Conservation (phyloP, 2,797 vertebrate genomes). For the Syngnathus rostellatus region DNA sequence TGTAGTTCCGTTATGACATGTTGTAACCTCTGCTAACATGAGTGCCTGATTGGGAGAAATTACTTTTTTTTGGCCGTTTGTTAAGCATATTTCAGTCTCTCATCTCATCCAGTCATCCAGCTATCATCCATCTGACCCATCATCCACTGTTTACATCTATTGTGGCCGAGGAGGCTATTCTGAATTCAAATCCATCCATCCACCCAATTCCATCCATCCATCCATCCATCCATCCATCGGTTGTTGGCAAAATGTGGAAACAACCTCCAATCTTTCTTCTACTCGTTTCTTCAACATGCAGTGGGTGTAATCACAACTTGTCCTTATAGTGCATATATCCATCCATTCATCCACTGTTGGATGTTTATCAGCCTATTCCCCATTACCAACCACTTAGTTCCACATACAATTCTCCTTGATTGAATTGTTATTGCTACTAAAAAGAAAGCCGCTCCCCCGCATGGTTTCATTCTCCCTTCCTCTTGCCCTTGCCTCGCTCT, state of each 20-base stretch:
- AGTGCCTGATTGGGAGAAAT: slow-evolving; percentile 35
- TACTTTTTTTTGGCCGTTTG: slow-evolving; percentile 18
- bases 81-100: background rate
- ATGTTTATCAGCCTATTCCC: slow-evolving; percentile 42
- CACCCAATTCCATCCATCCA: background rate
- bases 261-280: background rate
- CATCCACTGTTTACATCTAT: background rate
- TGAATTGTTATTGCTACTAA: slow-evolving; percentile 63
- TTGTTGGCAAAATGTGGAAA: background rate
- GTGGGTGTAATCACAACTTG: background rate
- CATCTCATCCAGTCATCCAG: background rate
- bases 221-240: background rate
- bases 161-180: background rate
- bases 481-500: slow-evolving; percentile 18
- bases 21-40: slow-evolving; percentile 44
- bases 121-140: background rate
- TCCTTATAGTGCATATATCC: background rate
- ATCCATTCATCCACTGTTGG: slow-evolving; percentile 6
- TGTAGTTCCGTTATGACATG: slow-evolving; percentile 45
- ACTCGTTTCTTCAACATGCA: background rate
- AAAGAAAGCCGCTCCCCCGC: slow-evolving; percentile 28
- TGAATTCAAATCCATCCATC: background rate
- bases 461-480: slow-evolving; percentile 10
- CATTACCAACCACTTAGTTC: slow-evolving; percentile 64
- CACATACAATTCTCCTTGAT: slow-evolving; percentile 58